Evolutionary conservation across 2,797 vertebrate species (phyloP).

Genomic region (Pipistrellus pygmaeus): DNA sequence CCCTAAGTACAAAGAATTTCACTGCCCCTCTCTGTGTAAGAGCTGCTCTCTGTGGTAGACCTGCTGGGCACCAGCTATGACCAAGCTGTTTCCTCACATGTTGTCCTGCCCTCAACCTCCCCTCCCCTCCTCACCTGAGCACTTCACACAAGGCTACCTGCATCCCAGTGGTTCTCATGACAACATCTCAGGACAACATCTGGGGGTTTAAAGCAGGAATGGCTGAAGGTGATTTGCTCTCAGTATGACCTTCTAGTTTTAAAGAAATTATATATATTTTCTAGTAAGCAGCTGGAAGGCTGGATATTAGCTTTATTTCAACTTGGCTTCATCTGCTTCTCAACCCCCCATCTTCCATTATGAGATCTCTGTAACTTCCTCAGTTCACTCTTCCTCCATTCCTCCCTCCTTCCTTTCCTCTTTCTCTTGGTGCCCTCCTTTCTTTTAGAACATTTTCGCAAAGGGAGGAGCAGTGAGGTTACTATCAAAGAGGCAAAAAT

Average conservation of each 20-base stretch:
- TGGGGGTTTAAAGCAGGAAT: not conserved
- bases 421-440: not conserved
- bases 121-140: not conserved
- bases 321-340: not conserved
- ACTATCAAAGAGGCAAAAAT: not conserved
- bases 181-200: not conserved
- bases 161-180: too few relatives aligned
- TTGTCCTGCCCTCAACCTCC: not conserved
- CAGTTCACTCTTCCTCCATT: not conserved
- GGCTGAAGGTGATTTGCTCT: not conserved
- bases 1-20: not conserved
- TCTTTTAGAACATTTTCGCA: not conserved
- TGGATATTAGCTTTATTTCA: slow-evolving; percentile 23
- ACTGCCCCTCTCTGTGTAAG: not conserved
- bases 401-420: too few relatives aligned
- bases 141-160: not conserved
- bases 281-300: not conserved
- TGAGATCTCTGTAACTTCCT: not conserved
- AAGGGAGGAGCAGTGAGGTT: not conserved
- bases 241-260: not conserved
- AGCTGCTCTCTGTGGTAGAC: not conserved
- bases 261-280: not conserved
- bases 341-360: not conserved
- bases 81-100: not conserved
- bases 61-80: not conserved